Evolutionary conservation across 2,113 vertebrate species (phyloP).

Genomic region (Bambusicola thoracicus): DNA sequence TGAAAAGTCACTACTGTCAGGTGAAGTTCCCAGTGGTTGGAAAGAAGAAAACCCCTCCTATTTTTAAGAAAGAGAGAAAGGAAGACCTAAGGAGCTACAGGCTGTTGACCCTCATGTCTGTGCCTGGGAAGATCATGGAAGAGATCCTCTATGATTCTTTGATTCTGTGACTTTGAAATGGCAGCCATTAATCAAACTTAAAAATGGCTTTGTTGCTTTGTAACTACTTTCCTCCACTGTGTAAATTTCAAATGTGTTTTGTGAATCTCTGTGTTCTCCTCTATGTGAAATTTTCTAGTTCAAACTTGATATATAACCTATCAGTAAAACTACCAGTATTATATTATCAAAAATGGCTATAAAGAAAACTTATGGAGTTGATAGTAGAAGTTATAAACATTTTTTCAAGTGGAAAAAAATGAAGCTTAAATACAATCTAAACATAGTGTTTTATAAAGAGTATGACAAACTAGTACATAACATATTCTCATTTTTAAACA

Average conservation of each 20-base stretch:
- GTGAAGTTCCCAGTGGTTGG: no score
- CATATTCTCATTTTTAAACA: not conserved
- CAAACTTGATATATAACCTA: not conserved
- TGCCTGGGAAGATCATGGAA: no score
- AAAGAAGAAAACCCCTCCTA: no score
- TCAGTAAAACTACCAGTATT: not conserved
- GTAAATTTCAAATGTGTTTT: not conserved
- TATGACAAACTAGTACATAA: not conserved
- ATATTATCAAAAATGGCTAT: not conserved
- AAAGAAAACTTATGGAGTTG: not conserved
- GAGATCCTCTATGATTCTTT: no score
- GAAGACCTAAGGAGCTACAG: no score
- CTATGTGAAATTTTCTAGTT: not conserved
- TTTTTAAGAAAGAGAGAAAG: no score
- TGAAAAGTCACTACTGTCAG: no score
- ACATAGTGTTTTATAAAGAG: not conserved
- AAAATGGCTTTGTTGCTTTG: not conserved
- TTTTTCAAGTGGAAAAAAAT: not conserved
- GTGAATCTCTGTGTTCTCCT: not conserved
- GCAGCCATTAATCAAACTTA: not conserved
- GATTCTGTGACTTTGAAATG: not conserved
- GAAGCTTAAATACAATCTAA: not conserved
- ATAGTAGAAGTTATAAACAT: not conserved
- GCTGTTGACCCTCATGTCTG: no score
- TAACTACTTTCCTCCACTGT: not conserved